Base-by-base conservation (phyloP, 2,113 vertebrate species). In the Philantomba maxwellii region DNA sequence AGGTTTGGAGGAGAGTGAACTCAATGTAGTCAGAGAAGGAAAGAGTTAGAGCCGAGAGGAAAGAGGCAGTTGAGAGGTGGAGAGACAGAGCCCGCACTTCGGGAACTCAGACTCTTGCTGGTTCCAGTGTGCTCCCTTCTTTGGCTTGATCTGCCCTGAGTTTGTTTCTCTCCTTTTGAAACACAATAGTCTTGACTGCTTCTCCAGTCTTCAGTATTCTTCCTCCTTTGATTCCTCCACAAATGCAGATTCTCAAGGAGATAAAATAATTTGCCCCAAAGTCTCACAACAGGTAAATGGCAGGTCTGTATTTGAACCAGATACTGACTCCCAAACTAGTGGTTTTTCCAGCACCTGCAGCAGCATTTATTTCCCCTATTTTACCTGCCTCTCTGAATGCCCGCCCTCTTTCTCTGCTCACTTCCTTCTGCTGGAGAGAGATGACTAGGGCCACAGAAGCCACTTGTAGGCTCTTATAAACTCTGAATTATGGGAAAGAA, bases 131-230 rank as follows among this genome's bases (percentile, higher is more conserved):
- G 8, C n/a, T 51, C 23, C n/a, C 70, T 87, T 7, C 55, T 87
- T 95, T 26, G 45, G 33, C 49, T 33, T 95, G 85, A 57, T 21
- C 12, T 36, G 33, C 26, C 25, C 47, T 49, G 57, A 70, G 21
- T 73, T 94, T 94, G 51, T 73, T 95, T 75, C 66, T 85, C 49
- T 88, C 43, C 60, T 19, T 75, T 91, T 87, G 77, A 57, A 94
- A 87, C 36, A 62, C 23, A 60, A 33, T 43, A 11, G 2, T 60
- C n/a, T 82, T 86, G 51, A 82, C 30, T 57, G 16, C n/a, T 57
- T 91, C 23, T 82, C 84, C 8, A 36, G 55, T 25, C 28, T 86
- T 77, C 12, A 14, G 15, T 47, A 45, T 36, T 17, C 55, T 30
- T 78, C 70, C 57, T 94, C 39, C 30, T 58, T 85, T 86, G 93